A percentile compares a stretch with the other conserved stretches of the same genome.
phyloP scores from a whole-genome alignment of 1,140 invertebrate species.

The Ylistrum balloti region DNA sequence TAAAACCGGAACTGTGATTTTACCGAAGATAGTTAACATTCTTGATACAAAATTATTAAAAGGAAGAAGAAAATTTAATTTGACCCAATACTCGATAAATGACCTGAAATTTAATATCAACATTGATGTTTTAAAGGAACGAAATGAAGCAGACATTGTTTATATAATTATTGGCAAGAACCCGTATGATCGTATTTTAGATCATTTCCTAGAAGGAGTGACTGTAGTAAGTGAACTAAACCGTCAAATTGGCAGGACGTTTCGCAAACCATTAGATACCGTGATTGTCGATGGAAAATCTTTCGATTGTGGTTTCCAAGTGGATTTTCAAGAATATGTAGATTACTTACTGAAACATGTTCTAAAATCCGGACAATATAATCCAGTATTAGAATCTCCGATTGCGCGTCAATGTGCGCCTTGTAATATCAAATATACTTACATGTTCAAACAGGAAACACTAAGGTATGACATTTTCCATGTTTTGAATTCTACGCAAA shows the following conservation, averaged over 20 bases:
- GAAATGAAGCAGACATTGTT: neutral
- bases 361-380: neutral
- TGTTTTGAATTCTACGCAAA: neutral
- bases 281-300: neutral
- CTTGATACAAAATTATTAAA: neutral
- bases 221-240: neutral
- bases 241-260: neutral
- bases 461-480: neutral
- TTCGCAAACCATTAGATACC: neutral
- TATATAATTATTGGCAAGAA: neutral
- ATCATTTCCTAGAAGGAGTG: neutral
- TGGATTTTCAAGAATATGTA: slow-evolving; percentile 7
- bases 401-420: neutral
- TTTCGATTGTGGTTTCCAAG: neutral
- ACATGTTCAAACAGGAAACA: slow-evolving; percentile 1
- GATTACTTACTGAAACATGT: neutral
- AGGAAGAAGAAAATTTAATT: neutral
- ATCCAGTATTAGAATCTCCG: neutral
- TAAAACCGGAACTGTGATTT: neutral
- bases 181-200: neutral
- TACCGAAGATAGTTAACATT: slow-evolving; percentile 4
- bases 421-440: neutral
- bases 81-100: neutral
- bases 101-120: slow-evolving; percentile 1
- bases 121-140: neutral